Conservation (phyloP, 1,140 invertebrate species). For the Drosophila nasuta region DNA sequence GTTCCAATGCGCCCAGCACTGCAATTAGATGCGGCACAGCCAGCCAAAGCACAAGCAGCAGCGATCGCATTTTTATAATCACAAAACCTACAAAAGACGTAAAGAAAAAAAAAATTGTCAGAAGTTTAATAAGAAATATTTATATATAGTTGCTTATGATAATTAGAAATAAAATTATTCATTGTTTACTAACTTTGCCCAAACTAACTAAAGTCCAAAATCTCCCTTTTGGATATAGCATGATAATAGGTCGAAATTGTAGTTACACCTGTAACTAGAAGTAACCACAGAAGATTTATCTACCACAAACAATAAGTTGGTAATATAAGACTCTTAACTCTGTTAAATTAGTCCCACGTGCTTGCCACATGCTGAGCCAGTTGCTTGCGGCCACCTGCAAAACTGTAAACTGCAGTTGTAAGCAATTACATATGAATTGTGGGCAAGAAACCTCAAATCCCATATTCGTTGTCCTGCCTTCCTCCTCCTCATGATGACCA, state of each 20-base stretch:
- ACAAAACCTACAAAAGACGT: neutral
- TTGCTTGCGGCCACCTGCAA: conserved; percentile 1
- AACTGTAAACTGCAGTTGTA: conserved; percentile 34
- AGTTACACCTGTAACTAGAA: conserved; percentile 20
- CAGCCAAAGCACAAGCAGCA: conserved; percentile 31
- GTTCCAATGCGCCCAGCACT: conserved; percentile 46
- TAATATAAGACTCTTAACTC: conserved; percentile 51
- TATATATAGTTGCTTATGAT: neutral
- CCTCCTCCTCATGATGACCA: conserved; percentile 16
- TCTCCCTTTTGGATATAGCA: neutral
- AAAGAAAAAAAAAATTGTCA: conserved; percentile 1
- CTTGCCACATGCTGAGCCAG: conserved; percentile 30
- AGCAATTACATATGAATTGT: conserved; percentile 30
- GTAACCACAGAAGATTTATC: conserved; percentile 43
- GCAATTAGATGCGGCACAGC: conserved; percentile 14
- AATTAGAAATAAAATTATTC: neutral
- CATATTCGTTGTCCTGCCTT: no score
- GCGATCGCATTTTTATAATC: conserved; percentile 49
- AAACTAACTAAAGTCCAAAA: neutral
- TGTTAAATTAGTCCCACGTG: neutral
- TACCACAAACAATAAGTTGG: conserved; percentile 59
- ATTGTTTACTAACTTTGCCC: neutral
- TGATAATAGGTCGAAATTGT: no score
- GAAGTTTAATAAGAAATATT: neutral
- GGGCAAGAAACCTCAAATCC: conserved; percentile 8